A percentile compares a stretch with the other conserved stretches of the same genome.
phyloP scores from a whole-genome alignment of 2,797 vertebrate genomes.

The Mormyrops attenuatus region DNA sequence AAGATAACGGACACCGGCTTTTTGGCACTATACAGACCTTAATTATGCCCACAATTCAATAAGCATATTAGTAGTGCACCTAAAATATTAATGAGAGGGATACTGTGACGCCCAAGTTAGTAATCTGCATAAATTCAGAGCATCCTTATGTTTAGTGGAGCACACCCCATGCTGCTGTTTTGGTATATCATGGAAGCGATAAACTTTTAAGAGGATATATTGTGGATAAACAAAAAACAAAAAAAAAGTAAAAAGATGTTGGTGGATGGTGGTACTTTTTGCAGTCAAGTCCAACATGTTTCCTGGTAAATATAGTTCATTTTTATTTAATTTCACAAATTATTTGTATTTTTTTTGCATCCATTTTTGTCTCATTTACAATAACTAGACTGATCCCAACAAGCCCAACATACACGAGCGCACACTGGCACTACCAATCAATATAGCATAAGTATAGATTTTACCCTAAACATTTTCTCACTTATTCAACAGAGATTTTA shows the following conservation, averaged over 20 bases:
- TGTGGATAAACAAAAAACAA: neutral
- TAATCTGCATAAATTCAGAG: neutral
- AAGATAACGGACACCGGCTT: neutral
- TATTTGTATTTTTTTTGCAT: too few species aligned
- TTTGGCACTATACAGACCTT: neutral
- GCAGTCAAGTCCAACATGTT: too few species aligned
- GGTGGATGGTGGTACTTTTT: too few species aligned
- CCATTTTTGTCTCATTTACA: too few species aligned
- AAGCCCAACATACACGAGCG: too few species aligned
- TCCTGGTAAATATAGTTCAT: too few species aligned
- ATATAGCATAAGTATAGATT: too few species aligned
- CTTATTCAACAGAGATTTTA: too few species aligned
- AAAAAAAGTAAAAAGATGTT: neutral
- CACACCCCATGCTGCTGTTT: neutral
- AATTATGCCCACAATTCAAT: neutral
- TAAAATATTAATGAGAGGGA: neutral
- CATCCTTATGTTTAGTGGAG: neutral
- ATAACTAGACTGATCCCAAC: too few species aligned
- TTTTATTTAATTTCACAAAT: too few species aligned
- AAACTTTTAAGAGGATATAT: neutral
- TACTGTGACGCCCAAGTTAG: neutral
- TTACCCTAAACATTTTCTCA: too few species aligned
- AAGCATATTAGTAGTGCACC: neutral
- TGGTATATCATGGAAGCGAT: neutral
- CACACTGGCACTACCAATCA: too few species aligned